Percentiles rank a stretch among this genome's conserved stretches.
Conservation (phyloP, 2,113 vertebrate genomes). For the Maccullochella peelii region DNA sequence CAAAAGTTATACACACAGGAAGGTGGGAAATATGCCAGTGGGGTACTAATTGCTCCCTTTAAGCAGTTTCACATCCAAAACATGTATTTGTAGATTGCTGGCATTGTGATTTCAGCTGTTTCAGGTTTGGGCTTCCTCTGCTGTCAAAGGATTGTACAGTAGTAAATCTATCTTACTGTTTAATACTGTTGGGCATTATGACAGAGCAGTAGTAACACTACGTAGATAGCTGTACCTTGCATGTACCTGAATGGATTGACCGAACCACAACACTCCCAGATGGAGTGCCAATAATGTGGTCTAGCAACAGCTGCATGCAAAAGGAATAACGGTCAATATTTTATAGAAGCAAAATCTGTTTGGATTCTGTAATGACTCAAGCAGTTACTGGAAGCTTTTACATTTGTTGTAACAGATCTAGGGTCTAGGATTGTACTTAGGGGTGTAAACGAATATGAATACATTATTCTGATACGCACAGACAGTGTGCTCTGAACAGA, state of each 20-base stretch:
- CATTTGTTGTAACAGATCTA: not conserved
- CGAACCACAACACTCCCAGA: not conserved
- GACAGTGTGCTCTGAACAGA: not conserved
- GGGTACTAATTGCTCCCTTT: conserved; percentile 6
- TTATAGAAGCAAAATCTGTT: not conserved
- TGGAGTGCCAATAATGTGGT: not conserved
- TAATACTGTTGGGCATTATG: not conserved
- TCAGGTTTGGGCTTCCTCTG: not conserved
- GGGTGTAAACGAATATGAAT: not conserved
- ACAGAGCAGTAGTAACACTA: not conserved
- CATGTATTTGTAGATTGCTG: conserved; percentile 23
- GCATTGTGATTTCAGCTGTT: not conserved
- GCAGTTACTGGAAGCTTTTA: not conserved
- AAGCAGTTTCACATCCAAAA: conserved; percentile 31
- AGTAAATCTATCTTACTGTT: not conserved
- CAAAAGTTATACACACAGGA: not conserved
- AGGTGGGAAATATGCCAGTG: conserved; percentile 4
- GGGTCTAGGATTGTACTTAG: not conserved
- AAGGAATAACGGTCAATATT: not conserved
- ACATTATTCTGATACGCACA: not conserved
- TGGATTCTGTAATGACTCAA: not conserved
- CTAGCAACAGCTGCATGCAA: not conserved
- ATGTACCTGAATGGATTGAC: conserved; percentile 1
- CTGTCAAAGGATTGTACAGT: conserved; percentile 10
- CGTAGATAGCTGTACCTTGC: not conserved